phyloP scores from a whole-genome alignment of 2,113 vertebrate genomes.

The Dolichotis patagonum region DNA sequence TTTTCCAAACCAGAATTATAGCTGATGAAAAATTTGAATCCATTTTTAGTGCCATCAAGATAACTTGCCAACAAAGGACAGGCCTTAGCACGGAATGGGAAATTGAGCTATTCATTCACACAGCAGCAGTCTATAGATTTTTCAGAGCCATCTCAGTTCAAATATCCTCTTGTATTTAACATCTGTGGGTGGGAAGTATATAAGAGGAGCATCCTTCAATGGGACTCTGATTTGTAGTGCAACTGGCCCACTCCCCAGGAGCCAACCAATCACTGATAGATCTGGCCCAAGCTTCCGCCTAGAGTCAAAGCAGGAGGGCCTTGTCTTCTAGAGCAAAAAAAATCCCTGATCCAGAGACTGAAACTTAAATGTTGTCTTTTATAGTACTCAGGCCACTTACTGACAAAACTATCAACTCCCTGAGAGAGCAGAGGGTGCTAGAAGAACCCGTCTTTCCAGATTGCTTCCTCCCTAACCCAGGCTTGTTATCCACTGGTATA shows the following conservation, averaged over 20 bases:
- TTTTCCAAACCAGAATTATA: conserved; percentile 40
- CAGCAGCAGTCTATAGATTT: background rate
- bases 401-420: background rate
- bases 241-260: background rate
- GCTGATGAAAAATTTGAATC: conserved; percentile 56
- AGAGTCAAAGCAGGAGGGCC: background rate
- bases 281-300: background rate
- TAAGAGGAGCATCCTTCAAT: background rate
- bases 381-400: background rate
- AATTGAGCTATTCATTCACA: conserved; percentile 15
- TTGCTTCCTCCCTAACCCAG: background rate
- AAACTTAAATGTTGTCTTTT: background rate
- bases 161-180: background rate
- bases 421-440: background rate
- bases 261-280: background rate
- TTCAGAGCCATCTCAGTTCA: background rate
- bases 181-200: background rate
- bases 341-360: background rate
- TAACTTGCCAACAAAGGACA: conserved; percentile 36
- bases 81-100: background rate
- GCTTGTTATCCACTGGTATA: rapidly evolving
- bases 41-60: conserved; percentile 48
- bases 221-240: background rate
- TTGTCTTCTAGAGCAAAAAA: background rate
- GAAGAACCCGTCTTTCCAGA: background rate